Base-by-base conservation (phyloP, 2,888 invertebrate genomes). In the Perdita meconis region DNA sequence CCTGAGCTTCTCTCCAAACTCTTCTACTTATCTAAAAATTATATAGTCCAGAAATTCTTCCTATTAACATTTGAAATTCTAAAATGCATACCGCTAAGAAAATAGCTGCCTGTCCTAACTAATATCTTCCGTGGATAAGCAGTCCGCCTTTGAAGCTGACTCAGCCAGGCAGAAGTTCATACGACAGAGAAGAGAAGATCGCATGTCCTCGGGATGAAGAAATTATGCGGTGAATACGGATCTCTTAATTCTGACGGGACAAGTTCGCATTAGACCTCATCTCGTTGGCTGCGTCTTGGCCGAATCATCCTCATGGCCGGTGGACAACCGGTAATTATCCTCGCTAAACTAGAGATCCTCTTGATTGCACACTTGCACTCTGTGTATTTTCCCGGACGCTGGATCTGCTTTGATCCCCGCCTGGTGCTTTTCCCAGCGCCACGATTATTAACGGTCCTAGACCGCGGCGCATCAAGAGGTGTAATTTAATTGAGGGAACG, bases 211-310 rank as follows among this genome's bases (percentile, higher is more conserved):
- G 78, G 73, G 90, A 90, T 90, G 90, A 91, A 91, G 91, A 91
- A 91, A 91, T 91, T 90, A 90, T 87, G 86, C 79, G 82, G 78
- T 80, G 70, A 65, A 60, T 42, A 69, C 81, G 88, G 86, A 91
- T 90, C 90, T 90, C 91, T 91, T 89, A 91, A 91, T 91, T 90
- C 89, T 88, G 89, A 89, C 87, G 84, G 87, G 88, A 90, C 88
- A 87, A 83, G 87, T 85, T 85, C 76, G 81, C 77, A 81, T 78
- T 66, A 61, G 56, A 57, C 57, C 59, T 63, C 64, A 60, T 69
- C 70, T 50, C 57, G 73, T 64, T 57, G 47, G 51, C 47, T 73
- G 50, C 74, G 71, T 79, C 74, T 55, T 63, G 65, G 44, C 63
- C 74, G 71, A 69, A 63, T 61, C 78, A 53, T 76, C 73, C 78